Evolutionary conservation across 2,113 vertebrate species (phyloP).

Genomic region (Opisthocomus hoazin): DNA sequence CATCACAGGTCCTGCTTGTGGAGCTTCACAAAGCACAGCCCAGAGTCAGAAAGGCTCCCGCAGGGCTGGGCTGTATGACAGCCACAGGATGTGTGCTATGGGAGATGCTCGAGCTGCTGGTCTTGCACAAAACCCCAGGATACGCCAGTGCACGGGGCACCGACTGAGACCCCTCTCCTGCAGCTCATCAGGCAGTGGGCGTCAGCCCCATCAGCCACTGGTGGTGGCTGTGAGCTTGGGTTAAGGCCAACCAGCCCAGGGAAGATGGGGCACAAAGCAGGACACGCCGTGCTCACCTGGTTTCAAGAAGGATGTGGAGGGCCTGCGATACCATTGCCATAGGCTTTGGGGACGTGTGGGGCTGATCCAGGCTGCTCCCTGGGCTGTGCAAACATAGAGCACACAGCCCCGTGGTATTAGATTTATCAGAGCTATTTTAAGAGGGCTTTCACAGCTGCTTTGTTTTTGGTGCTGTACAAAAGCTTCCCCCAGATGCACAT

Average conservation of each 20-base stretch:
- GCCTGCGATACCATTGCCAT: accelerated
- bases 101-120: background rate
- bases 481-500: background rate
- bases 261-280: background rate
- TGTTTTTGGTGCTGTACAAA: background rate
- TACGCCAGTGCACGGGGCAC: background rate
- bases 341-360: accelerated
- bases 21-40: background rate
- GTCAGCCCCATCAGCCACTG: background rate
- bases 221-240: background rate
- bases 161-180: background rate
- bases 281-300: accelerated
- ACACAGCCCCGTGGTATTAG: too few relatives aligned
- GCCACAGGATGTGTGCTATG: background rate
- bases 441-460: background rate
- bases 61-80: background rate
- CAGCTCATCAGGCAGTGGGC: background rate
- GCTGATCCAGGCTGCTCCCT: background rate
- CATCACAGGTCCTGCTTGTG: background rate
- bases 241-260: background rate
- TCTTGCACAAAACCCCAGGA: background rate
- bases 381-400: background rate
- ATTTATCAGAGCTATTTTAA: background rate
- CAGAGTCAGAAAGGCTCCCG: background rate
- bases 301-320: background rate